Conservation (phyloP, 2,113 vertebrate genomes). For the Charadrius vociferus region DNA sequence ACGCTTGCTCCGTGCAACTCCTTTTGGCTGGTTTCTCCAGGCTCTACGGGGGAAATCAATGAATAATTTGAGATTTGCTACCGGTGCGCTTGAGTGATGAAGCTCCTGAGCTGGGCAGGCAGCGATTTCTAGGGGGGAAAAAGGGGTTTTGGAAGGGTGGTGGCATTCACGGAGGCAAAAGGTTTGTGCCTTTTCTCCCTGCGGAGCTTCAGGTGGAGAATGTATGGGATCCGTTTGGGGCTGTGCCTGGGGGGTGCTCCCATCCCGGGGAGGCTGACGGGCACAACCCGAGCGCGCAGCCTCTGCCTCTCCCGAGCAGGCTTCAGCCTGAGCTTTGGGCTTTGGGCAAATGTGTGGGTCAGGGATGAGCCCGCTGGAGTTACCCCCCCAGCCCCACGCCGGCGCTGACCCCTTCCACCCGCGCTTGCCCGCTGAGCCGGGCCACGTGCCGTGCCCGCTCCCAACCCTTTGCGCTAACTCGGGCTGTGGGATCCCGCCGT, state of each 20-base stretch:
- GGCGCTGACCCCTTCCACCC: neutral
- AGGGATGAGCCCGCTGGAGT: neutral
- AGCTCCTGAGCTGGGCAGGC: neutral
- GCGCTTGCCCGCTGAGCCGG: neutral
- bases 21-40: neutral
- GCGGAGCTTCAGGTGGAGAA: neutral
- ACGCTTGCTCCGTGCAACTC: neutral
- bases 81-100: rapidly evolving
- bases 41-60: rapidly evolving
- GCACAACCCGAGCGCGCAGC: rapidly evolving
- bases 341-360: neutral
- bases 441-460: rapidly evolving
- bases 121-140: neutral
- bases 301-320: neutral
- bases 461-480: neutral
- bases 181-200: neutral
- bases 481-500: neutral
- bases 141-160: neutral
- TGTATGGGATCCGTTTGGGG: neutral
- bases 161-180: neutral
- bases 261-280: rapidly evolving
- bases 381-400: too few relatives aligned
- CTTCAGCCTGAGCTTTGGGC: neutral
- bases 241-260: neutral
- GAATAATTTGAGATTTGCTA: neutral